Conservation (phyloP, 2,888 invertebrate genomes). For the Hypsopygia costalis region DNA sequence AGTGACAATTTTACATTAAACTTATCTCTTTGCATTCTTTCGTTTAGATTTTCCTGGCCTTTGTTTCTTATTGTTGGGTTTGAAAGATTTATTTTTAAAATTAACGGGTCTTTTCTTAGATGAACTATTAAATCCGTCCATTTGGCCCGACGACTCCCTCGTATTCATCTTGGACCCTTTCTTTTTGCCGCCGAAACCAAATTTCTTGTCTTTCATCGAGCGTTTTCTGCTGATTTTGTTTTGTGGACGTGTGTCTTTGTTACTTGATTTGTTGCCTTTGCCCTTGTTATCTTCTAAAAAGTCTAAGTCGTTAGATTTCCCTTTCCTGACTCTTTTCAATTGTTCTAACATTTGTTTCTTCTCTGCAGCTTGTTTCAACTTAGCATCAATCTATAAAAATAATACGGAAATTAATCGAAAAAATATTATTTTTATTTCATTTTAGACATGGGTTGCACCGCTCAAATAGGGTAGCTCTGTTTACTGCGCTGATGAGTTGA, state of each 20-base stretch:
- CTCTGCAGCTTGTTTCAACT: conserved; percentile 91
- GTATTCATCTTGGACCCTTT: conserved; percentile 93
- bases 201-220: conserved; percentile 89
- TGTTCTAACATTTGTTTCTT: conserved; percentile 96
- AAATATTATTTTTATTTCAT: no score
- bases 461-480: no score
- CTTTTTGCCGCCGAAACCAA: conserved; percentile 98
- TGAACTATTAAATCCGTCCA: conserved; percentile 79
- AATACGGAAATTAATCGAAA: no score
- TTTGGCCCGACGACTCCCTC: conserved; percentile 86
- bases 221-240: conserved; percentile 71
- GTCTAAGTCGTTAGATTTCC: conserved; percentile 88
- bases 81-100: conserved; percentile 62
- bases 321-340: conserved; percentile 95
- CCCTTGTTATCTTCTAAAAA: conserved; percentile 86
- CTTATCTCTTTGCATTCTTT: conserved; percentile 56
- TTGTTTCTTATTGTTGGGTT: conserved; percentile 63
- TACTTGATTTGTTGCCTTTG: conserved; percentile 40
- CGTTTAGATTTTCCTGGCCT: conserved; percentile 80
- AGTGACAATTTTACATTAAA: not conserved
- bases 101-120: conserved; percentile 55
- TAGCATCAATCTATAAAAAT: conserved; percentile 85
- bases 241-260: conserved; percentile 39
- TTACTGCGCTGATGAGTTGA: no score
- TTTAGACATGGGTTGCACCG: no score